These are phyloP conservation scores for Scolopax mira DNA, from an alignment of 2,113 vertebrate species.

Conservation along the genomic window DNA sequence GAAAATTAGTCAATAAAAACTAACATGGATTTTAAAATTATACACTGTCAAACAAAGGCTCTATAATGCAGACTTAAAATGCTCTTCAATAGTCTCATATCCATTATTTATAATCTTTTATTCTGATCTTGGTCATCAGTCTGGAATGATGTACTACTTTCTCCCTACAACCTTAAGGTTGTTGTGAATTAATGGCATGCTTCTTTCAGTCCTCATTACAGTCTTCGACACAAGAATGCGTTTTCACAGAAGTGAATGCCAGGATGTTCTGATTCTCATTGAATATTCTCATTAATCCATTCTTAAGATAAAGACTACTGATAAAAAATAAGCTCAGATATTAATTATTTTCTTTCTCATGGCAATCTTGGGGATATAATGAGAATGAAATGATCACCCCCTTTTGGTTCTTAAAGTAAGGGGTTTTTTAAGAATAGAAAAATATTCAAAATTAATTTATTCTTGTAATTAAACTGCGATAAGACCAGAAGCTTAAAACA, in stretches of 20 bases:
- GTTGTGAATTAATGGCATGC: slow-evolving; percentile 28
- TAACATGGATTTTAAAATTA: neutral
- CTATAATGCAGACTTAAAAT: neutral
- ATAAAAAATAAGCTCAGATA: slow-evolving; percentile 37
- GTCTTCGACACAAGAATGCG: slow-evolving; percentile 39
- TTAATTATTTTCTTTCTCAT: slow-evolving; percentile 61
- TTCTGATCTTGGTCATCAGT: neutral
- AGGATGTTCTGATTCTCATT: slow-evolving; percentile 35
- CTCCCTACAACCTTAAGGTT: neutral
- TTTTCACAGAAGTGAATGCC: slow-evolving; percentile 19
- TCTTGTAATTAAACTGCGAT: slow-evolving; percentile 42
- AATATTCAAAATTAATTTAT: slow-evolving; percentile 56
- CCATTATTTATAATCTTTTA: neutral
- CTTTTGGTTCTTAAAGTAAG: neutral
- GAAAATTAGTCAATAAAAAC: neutral
- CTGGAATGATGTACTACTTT: neutral
- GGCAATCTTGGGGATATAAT: slow-evolving; percentile 28
- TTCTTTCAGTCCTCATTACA: slow-evolving; percentile 51
- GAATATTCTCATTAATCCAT: slow-evolving; percentile 65
- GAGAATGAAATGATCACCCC: slow-evolving; percentile 19
- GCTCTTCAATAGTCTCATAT: neutral
- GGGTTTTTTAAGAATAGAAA: slow-evolving; percentile 4
- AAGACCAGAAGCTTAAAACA: slow-evolving; percentile 59
- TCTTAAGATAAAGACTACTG: slow-evolving; percentile 46
- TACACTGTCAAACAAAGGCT: neutral